These are phyloP conservation scores for Ceratosolen solmsi DNA, from an alignment of 1,140 invertebrate species.

Conservation along the genomic window DNA sequence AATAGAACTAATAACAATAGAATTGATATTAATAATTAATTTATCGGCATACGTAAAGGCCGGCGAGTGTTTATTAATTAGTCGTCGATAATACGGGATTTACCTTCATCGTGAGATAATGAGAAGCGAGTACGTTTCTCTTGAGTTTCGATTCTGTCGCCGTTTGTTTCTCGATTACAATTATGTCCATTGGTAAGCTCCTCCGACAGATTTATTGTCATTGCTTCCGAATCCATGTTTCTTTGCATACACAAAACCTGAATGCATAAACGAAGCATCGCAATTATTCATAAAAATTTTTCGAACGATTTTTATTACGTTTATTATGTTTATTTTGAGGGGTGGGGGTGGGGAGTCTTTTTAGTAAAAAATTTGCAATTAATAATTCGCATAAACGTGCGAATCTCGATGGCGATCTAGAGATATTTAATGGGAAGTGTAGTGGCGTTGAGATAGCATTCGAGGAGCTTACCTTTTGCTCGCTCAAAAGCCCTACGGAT, in stretches of 20 bases:
- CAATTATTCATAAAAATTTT: too few relatives aligned
- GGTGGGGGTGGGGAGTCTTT: too few relatives aligned
- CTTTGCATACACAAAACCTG: constrained; percentile 71
- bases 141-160: constrained; percentile 73
- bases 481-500: constrained; percentile 80
- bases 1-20: constrained; percentile 63
- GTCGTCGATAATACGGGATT: not conserved
- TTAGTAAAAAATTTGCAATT: too few relatives aligned
- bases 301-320: too few relatives aligned
- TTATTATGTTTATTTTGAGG: too few relatives aligned
- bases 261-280: too few relatives aligned
- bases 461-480: constrained; percentile 85
- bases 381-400: too few relatives aligned
- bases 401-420: too few relatives aligned
- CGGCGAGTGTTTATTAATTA: too few relatives aligned
- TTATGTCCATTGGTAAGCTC: constrained; percentile 64
- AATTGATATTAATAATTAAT: not conserved
- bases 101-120: constrained; percentile 90
- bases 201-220: constrained; percentile 63
- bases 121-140: constrained; percentile 82
- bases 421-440: too few relatives aligned
- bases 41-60: not conserved
- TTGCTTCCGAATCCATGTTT: constrained; percentile 60
- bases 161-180: constrained; percentile 60
- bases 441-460: too few relatives aligned